Evolutionary conservation across 2,888 invertebrate species (phyloP).

Genomic region (Leucophora obtusa): DNA sequence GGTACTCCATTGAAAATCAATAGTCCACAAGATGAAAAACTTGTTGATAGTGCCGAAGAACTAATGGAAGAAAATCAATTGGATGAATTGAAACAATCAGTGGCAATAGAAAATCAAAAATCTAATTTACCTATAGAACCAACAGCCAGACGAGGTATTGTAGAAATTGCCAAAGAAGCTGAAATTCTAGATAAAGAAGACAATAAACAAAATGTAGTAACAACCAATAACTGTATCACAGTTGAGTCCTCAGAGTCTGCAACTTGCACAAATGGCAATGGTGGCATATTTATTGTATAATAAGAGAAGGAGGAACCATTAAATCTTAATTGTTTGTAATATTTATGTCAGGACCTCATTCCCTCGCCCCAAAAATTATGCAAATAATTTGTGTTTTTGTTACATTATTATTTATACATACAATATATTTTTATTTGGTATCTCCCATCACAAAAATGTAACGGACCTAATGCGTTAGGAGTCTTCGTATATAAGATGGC

Average conservation of each 20-base stretch:
- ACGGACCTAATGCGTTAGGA: not conserved
- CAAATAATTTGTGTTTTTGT: slow-evolving; percentile 41
- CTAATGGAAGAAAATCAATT: slow-evolving; percentile 66
- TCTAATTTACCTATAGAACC: slow-evolving; percentile 16
- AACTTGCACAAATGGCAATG: slow-evolving; percentile 64
- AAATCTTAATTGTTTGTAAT: not conserved
- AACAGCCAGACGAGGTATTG: slow-evolving; percentile 72
- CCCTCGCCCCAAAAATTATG: not conserved
- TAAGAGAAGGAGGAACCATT: slow-evolving; percentile 7
- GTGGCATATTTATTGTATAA: slow-evolving; percentile 71
- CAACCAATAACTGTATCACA: slow-evolving; percentile 9
- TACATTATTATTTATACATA: slow-evolving; percentile 12
- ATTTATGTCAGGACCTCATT: slow-evolving; percentile 21
- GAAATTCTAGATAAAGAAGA: slow-evolving; percentile 72
- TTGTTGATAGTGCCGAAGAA: slow-evolving; percentile 70
- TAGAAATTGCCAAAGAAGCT: slow-evolving; percentile 77
- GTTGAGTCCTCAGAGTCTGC: slow-evolving; percentile 41
- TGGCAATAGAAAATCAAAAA: slow-evolving; percentile 52
- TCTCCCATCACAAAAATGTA: not conserved
- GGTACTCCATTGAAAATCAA: slow-evolving; percentile 4
- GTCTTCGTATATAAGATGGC: slow-evolving; percentile 14
- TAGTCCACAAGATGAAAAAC: slow-evolving; percentile 65
- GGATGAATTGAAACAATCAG: slow-evolving; percentile 35
- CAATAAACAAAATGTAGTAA: slow-evolving; percentile 45
- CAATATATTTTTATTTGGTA: slow-evolving; percentile 1